Base-by-base conservation (phyloP, 2,888 invertebrate species). In the Xiphydria camelus region DNA sequence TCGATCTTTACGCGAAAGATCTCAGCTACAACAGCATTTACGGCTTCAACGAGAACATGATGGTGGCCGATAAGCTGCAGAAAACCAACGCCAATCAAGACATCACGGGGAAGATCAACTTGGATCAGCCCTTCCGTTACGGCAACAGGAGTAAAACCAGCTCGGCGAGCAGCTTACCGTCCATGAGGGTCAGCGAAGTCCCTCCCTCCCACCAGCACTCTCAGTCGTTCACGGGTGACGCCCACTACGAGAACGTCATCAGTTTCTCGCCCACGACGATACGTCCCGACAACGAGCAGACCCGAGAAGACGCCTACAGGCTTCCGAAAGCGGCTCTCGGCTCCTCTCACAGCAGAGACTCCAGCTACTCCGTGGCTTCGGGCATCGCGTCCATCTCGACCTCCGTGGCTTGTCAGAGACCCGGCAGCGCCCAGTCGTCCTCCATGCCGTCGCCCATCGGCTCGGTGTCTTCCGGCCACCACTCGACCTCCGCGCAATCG, bases 1-100 rank as follows among this genome's bases (percentile, higher is more conserved):
- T 73, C 1, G 75, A 73, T 31, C 48, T 70, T 14, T 79, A 72
- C 43, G 59, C 77, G 10, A 73, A 73, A 32, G 67, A 70, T 21
- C 48, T 70, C 4, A 69, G 68, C 15, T 71, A 70, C 51, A 72
- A 70, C 34, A 69, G 70, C 20, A 68, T 73, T 4, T 73, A 73
- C 38, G 71, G 69, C 0, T 63, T 69, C 21, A 70, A 71, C 43
- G 71, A 70, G 37, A 70, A 68, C 40, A 61, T 64, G 60, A 43
- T 68, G 10, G 57, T 55, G 2, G 59, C 61, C 0, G 45, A 51
- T 1, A 61, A 63, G 25, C 70, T 67, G 5, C 41, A 68, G 3
- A 66, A 67, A 12, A 71, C 69, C 18, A 59, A 59, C 0, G 53
- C 61, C 6, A 62, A 64, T 14, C 57, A 61, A 9, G 67, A 70